These are phyloP conservation scores for Loris lydekkerianus DNA, from an alignment of 2,797 vertebrate species.

Conservation along the genomic window DNA sequence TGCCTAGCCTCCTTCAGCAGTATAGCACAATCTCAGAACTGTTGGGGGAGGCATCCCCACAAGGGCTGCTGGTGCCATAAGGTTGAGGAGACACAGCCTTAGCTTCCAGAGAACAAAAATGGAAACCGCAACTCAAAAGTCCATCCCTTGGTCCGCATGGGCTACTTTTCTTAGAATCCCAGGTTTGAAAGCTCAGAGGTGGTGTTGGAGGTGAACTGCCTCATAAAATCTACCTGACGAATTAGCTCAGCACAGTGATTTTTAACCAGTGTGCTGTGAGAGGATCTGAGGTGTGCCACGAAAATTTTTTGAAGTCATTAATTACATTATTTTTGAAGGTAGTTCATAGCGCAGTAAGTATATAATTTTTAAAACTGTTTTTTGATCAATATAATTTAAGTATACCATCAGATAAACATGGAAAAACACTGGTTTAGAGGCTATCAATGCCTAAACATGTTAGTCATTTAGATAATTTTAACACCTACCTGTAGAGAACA, in stretches of 20 bases:
- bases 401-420: too few species aligned
- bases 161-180: not conserved
- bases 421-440: not conserved
- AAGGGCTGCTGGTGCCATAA: not conserved
- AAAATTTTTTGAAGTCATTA: too few species aligned
- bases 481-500: not conserved
- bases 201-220: not conserved
- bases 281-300: too few species aligned
- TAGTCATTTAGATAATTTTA: conserved; percentile 24
- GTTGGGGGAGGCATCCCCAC: not conserved
- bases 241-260: not conserved
- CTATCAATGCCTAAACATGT: not conserved
- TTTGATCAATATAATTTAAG: too few species aligned
- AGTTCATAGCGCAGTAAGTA: too few species aligned
- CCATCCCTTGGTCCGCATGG: not conserved
- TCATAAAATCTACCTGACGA: not conserved
- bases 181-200: not conserved
- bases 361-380: too few species aligned
- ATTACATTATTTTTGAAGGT: too few species aligned
- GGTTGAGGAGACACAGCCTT: not conserved
- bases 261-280: too few species aligned
- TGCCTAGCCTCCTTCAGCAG: not conserved
- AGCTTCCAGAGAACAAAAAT: not conserved
- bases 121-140: not conserved
- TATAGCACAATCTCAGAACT: not conserved